A percentile compares a stretch with the other conserved stretches of the same genome.
Conservation (phyloP, 1,140 invertebrate species). For the Mamestra configurata region DNA sequence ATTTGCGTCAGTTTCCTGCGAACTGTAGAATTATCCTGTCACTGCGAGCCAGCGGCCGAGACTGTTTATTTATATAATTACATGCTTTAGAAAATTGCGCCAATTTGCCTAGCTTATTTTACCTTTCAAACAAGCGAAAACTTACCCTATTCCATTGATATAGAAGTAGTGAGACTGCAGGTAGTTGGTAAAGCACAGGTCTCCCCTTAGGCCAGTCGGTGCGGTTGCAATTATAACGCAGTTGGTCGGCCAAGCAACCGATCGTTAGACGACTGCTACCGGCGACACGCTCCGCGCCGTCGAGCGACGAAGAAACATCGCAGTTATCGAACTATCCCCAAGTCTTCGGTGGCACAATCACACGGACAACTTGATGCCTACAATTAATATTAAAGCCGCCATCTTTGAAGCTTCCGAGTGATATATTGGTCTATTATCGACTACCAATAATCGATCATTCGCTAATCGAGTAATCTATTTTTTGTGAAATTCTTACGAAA, state of each 20-base stretch:
- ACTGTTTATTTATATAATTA: conserved; percentile 47
- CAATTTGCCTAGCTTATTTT: neutral
- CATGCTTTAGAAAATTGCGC: conserved; percentile 33
- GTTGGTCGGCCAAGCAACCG: conserved; percentile 24
- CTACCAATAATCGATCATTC: conserved; percentile 39
- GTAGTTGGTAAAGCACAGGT: neutral
- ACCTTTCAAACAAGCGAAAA: neutral
- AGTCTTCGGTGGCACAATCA: conserved; percentile 3
- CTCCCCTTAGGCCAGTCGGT: conserved; percentile 17
- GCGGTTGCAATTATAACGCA: conserved; percentile 37
- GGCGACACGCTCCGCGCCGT: neutral
- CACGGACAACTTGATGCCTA: conserved; percentile 8
- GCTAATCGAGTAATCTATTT: conserved; percentile 15
- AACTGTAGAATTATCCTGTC: conserved; percentile 42
- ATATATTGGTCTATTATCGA: conserved; percentile 37
- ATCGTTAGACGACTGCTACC: conserved; percentile 39
- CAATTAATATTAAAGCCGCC: conserved; percentile 25
- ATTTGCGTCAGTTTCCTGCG: conserved; percentile 30
- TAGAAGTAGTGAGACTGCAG: neutral
- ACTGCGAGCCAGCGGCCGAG: conserved; percentile 11
- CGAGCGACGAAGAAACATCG: conserved; percentile 9
- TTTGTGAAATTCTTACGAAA: neutral
- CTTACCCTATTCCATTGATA: neutral
- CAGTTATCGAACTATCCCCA: conserved; percentile 1
- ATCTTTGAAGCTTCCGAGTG: conserved; percentile 29